Percentiles rank a stretch among this genome's conserved stretches.
These are phyloP conservation scores for Psylliodes chrysocephalus DNA, from an alignment of 2,888 invertebrate genomes.

Conservation along the genomic window DNA sequence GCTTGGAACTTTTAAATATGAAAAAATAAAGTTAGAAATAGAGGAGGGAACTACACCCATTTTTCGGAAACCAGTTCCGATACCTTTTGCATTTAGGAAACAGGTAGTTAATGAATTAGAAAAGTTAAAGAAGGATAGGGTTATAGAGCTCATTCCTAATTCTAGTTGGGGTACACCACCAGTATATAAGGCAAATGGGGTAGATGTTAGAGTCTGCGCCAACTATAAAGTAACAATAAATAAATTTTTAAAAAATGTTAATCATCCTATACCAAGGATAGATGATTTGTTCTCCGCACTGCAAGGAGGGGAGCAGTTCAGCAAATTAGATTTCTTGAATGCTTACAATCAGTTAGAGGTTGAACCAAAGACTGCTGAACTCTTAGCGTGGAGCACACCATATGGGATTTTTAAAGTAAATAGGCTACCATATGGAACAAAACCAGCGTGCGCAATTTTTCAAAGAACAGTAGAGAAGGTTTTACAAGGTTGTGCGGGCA, in stretches of 20 bases:
- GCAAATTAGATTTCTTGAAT: conserved; percentile 11
- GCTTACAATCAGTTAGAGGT: conserved; percentile 12
- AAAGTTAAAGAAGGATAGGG: conserved; percentile 23
- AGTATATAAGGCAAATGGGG: conserved; percentile 24
- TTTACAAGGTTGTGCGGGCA: neutral
- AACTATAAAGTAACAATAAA: conserved; percentile 51
- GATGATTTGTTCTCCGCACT: conserved; percentile 22
- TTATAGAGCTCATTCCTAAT: conserved; percentile 20
- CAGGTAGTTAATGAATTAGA: conserved; percentile 14
- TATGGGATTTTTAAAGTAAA: conserved; percentile 56
- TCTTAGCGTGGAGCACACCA: too few species aligned
- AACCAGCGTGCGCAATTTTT: conserved; percentile 46
- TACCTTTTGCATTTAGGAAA: conserved; percentile 18
- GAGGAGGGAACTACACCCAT: neutral
- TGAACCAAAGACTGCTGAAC: conserved; percentile 43
- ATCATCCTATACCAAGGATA: conserved; percentile 22
- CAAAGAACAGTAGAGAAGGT: too few species aligned
- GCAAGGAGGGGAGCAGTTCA: conserved; percentile 20
- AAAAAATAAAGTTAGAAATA: conserved; percentile 11
- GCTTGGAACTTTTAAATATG: neutral
- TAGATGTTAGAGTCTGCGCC: conserved; percentile 38
- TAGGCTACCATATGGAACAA: conserved; percentile 57
- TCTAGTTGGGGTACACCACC: conserved; percentile 20
- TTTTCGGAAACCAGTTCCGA: neutral
- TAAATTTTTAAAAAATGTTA: conserved; percentile 30